These are phyloP conservation scores for Boloria euphrosyne DNA, from an alignment of 2,888 invertebrate genomes.

Conservation along the genomic window DNA sequence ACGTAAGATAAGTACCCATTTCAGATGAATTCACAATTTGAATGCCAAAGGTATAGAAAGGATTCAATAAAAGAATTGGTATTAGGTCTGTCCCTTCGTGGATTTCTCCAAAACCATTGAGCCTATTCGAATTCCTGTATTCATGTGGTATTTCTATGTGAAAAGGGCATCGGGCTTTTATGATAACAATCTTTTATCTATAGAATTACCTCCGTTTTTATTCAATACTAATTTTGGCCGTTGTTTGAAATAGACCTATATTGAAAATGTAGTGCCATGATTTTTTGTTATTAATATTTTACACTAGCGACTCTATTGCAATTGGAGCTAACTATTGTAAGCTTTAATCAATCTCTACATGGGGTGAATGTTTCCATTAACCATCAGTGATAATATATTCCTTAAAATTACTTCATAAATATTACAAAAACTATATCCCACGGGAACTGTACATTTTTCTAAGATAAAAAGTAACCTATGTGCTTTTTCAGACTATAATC, in stretches of 20 bases:
- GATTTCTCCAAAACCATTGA: conserved; percentile 28
- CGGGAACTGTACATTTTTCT: too few relatives aligned
- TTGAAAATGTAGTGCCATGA: neutral
- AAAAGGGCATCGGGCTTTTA: conserved; percentile 23
- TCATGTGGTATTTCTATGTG: conserved; percentile 28
- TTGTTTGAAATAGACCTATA: neutral
- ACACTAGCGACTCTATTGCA: too few relatives aligned
- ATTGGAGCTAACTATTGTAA: too few relatives aligned
- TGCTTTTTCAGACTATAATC: too few relatives aligned
- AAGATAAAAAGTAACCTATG: too few relatives aligned
- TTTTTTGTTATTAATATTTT: too few relatives aligned
- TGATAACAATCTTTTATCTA: conserved; percentile 26
- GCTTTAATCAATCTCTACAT: too few relatives aligned
- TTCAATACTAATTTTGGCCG: neutral
- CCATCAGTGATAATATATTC: too few relatives aligned
- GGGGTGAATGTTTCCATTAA: too few relatives aligned
- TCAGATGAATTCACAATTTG: conserved; percentile 25
- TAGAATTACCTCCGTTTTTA: conserved; percentile 18
- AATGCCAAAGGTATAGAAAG: conserved; percentile 20
- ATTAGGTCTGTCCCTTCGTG: conserved; percentile 28
- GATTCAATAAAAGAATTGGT: conserved; percentile 25
- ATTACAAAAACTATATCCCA: too few relatives aligned
- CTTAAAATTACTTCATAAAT: too few relatives aligned
- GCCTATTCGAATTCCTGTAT: conserved; percentile 28
- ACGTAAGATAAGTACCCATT: conserved; percentile 12